Percentiles rank a stretch among this genome's conserved stretches.
These are phyloP conservation scores for Pantelozetes paolii DNA, from an alignment of 2,888 invertebrate genomes.

Conservation along the genomic window DNA sequence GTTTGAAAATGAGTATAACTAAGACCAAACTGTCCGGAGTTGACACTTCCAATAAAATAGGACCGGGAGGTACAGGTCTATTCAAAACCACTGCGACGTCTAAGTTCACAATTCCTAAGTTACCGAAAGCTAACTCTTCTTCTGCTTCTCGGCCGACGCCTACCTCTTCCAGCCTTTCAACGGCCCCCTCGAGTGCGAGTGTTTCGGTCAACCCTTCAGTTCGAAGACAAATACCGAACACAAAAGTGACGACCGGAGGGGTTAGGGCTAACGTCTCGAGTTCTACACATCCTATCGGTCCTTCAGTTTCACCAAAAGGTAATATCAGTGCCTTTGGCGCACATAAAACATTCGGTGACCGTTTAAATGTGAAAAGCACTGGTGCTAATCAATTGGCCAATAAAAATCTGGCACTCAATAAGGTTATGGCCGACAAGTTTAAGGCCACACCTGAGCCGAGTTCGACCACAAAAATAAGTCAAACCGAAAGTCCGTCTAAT, in stretches of 20 bases:
- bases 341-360: not conserved
- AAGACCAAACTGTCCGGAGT: conserved; percentile 39
- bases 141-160: not conserved
- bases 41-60: conserved; percentile 13
- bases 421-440: not conserved
- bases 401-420: not conserved
- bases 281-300: conserved; percentile 25
- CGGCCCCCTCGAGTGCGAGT: not conserved
- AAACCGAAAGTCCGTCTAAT: not conserved
- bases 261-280: not conserved
- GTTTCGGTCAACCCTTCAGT: not conserved
- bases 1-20: conserved; percentile 42
- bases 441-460: not conserved
- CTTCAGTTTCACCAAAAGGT: not conserved
- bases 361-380: not conserved
- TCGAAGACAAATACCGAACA: not conserved
- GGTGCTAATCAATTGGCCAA: not conserved
- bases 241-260: conserved; percentile 5
- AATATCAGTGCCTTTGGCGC: not conserved
- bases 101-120: conserved; percentile 38
- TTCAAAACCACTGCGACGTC: conserved; percentile 40
- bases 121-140: conserved; percentile 33
- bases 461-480: conserved; percentile 19
- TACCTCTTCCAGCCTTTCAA: not conserved
- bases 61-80: conserved; percentile 26